phyloP scores from a whole-genome alignment of 2,797 vertebrate genomes.

The Lagocephalus sceleratus region DNA sequence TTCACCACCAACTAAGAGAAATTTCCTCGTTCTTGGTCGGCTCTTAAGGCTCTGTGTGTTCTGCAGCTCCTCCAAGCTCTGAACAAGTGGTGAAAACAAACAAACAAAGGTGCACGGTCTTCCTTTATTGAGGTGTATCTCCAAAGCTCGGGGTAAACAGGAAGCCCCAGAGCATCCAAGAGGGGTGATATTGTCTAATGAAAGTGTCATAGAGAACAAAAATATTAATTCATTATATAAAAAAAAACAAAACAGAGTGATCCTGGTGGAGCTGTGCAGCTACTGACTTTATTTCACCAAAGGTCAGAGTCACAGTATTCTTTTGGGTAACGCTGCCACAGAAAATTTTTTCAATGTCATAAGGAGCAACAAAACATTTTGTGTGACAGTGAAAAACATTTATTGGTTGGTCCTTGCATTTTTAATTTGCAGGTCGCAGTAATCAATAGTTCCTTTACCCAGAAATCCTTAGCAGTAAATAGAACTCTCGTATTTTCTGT shows the following conservation, averaged over 20 bases:
- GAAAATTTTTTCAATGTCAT: no score
- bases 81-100: slow-evolving; percentile 38
- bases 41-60: slow-evolving; percentile 23
- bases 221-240: slow-evolving; percentile 50
- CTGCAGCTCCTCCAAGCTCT: slow-evolving; percentile 21
- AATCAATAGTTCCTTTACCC: no score
- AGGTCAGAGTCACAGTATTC: slow-evolving; percentile 29
- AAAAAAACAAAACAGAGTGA: slow-evolving; percentile 44
- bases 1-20: no score
- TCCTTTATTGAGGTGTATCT: slow-evolving; percentile 39
- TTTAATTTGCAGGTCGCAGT: no score
- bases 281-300: slow-evolving; percentile 47
- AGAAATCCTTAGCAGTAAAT: no score
- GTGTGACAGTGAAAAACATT: background rate
- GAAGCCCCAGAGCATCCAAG: slow-evolving; percentile 23
- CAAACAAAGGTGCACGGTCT: slow-evolving; percentile 30
- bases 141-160: slow-evolving; percentile 37
- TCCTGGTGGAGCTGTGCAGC: slow-evolving; percentile 27
- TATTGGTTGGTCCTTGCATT: background rate
- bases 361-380: slow-evolving; percentile 11
- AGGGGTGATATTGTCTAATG: slow-evolving; percentile 41
- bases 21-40: slow-evolving; percentile 2
- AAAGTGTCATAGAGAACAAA: slow-evolving; percentile 44
- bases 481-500: background rate
- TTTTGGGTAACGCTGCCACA: no score